Evolutionary conservation across 2,797 vertebrate genomes (phyloP), one percentile per base, ranked within the genome.

Genomic region (Myripristis jacobus): DNA sequence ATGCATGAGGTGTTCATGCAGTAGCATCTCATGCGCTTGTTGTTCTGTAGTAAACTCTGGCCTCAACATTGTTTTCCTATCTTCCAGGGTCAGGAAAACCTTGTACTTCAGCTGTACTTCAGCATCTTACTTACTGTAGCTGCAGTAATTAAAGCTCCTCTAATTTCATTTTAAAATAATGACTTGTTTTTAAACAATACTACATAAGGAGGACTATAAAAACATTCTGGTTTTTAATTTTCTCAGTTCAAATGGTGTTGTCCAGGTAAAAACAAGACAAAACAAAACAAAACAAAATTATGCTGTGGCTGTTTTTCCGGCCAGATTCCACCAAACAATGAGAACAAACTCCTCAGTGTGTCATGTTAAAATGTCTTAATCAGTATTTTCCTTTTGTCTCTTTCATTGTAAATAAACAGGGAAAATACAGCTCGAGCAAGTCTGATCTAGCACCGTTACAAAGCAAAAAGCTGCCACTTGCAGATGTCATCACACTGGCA

Each of bases 61-160:
- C 16, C 18, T 29, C 55, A 19, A 48, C 27, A 15, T 34, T 31
- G 6, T 41, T 71, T 59, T 77, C 54, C 16, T 46, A 19, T 46
- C 25, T 55, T 51, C 36, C 15, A 38, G 16, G 4, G 16, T 68
- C 55, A 16, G 18, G 47, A 71, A 41, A 36, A 38, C 48, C 27
- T 59, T 52, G 9, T 36, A 48, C 31, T 10, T 36, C 36, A 55
- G 54, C 18, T 36, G 31, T 61, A n/a, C n/a, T n/a, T n/a, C n/a
- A n/a, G n/a, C n/a, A n/a, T n/a, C n/a, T n/a, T n/a, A n/a, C n/a
- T n/a, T n/a, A n/a, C n/a, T n/a, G n/a, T 7, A 31, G 29, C 29
- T 31, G 1, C 34, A 36, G 10, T 36, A 36, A 36, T 36, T 10
- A 10, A 36, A 36, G 34, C 34, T 36, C 29, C 7, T 31, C 3